phyloP scores from a whole-genome alignment of 2,113 vertebrate genomes.

The Apistogramma diplotaenia region DNA sequence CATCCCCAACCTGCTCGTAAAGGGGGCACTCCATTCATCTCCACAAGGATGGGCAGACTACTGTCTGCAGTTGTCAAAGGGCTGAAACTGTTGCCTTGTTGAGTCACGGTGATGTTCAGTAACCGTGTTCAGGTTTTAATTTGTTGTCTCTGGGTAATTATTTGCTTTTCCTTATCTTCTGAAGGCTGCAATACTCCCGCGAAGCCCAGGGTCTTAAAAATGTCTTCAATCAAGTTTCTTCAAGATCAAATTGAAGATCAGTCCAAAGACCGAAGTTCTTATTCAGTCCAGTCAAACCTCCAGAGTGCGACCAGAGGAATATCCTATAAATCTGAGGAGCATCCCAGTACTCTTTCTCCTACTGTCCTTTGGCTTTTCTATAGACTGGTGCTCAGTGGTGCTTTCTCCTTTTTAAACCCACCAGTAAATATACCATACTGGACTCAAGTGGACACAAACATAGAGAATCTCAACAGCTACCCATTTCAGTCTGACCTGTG shows the following conservation, averaged over 20 bases:
- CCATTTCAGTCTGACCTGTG: neutral
- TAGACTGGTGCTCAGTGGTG: neutral
- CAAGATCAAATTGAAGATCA: neutral
- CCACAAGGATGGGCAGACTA: neutral
- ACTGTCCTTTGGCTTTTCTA: neutral
- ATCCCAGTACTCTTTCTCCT: neutral
- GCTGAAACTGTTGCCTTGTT: neutral
- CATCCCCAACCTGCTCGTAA: slow-evolving; percentile 18
- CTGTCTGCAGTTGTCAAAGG: neutral
- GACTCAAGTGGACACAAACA: neutral
- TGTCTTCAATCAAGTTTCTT: neutral
- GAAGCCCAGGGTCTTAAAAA: neutral
- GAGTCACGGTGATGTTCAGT: neutral
- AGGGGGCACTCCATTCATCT: neutral
- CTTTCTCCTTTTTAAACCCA: neutral
- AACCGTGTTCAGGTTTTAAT: neutral
- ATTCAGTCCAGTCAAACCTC: neutral
- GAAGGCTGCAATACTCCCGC: neutral
- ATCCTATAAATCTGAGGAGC: neutral
- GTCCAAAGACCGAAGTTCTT: neutral
- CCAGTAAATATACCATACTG: neutral
- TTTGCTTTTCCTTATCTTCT: neutral
- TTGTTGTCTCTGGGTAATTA: neutral
- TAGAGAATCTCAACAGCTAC: neutral
- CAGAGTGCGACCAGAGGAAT: neutral